Base-by-base conservation (phyloP, 2,113 vertebrate species). In the Panurus biarmicus region DNA sequence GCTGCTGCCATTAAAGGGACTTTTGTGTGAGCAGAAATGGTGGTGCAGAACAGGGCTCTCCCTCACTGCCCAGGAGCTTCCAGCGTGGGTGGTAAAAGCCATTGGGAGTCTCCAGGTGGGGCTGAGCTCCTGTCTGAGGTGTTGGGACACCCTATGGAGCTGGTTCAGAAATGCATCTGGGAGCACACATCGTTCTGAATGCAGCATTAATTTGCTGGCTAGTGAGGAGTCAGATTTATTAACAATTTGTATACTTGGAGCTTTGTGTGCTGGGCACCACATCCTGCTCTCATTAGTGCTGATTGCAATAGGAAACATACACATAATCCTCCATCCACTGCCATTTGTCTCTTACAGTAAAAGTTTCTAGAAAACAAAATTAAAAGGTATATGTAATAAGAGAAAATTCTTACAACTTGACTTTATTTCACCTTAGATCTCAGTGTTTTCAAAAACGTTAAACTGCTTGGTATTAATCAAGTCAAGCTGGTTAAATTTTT, bases 401-500 rank as follows among this genome's bases (percentile, higher is more conserved):
- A 77, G 29, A 86, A 95, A 87, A 84, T 74, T 44, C 56, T 54
- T 89, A 50, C 45, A 35, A 65, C 60, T 89, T 72, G 64, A 48
- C 19, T 94, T 81, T 65, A 69, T 93, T 93, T 89, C 65, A 66
- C 28, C 62, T 74, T 94, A 79, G 79, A 58, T 21, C 12, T 72
- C 75, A 69, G 33, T 54, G 26, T 80, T 94, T 67, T 69, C 80
- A 80, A 85, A 90, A 81, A 87, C 6, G 4, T 77, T 87, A 35
- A 77, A 44, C 60, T 62, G 53, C n/a, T 93, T 61, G 47, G 19
- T 85, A 79, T 88, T 86, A 94, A 87, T 91, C 61, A 87, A 84
- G 64, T 60, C 89, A 96, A 85, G 79, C 23, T 94, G 87, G 62
- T 83, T 84, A 78, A 67, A 75, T 93, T 82, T 95, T 21, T 56